A percentile compares a stretch with the other conserved stretches of the same genome.
phyloP scores from a whole-genome alignment of 2,888 invertebrate species.

The Sphaerophoria taeniata region DNA sequence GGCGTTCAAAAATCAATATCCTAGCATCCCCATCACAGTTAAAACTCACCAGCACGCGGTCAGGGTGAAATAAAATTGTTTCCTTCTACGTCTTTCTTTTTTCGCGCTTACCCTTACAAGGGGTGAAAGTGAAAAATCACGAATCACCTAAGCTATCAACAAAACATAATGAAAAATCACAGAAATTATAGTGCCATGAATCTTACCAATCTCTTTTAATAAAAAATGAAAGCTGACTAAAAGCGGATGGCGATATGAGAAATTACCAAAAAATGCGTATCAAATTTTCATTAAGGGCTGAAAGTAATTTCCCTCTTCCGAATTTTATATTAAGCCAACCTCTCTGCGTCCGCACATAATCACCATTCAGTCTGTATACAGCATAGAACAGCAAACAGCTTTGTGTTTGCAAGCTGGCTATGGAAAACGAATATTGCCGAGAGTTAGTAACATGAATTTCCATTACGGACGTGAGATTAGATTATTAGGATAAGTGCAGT shows the following conservation, averaged over 20 bases:
- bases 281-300: constrained; percentile 75
- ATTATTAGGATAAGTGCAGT: constrained; percentile 72
- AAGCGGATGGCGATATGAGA: constrained; percentile 72
- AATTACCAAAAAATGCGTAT: constrained; percentile 75
- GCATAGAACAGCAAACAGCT: no score
- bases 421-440: constrained; percentile 66
- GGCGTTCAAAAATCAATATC: constrained; percentile 29
- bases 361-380: constrained; percentile 18
- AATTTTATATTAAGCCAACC: constrained; percentile 38
- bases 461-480: constrained; percentile 69
- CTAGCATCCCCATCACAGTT: constrained; percentile 29
- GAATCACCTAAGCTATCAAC: constrained; percentile 34
- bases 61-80: neutral
- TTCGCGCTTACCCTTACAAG: constrained; percentile 27
- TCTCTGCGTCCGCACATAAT: constrained; percentile 23
- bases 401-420: neutral
- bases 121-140: constrained; percentile 41
- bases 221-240: constrained; percentile 46
- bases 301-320: constrained; percentile 72
- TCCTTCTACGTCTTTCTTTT: constrained; percentile 27
- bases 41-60: neutral
- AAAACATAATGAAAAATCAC: constrained; percentile 68
- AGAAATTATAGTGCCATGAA: constrained; percentile 60
- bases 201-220: constrained; percentile 55
- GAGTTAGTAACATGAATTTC: constrained; percentile 71